Evolutionary conservation across 2,888 invertebrate species (phyloP).

Genomic region (Caenorhabditis drosophilae): DNA sequence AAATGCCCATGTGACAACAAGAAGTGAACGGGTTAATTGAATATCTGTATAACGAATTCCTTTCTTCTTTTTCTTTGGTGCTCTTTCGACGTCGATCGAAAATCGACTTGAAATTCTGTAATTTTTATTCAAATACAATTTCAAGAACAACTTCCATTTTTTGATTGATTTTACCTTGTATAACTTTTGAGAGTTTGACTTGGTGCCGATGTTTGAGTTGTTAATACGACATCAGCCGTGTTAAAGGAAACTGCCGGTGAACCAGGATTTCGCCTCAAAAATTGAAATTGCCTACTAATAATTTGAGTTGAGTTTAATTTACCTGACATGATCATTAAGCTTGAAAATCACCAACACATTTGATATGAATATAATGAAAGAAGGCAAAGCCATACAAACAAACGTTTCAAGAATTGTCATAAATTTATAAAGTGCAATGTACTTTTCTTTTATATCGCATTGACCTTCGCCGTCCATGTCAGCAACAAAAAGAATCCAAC

Average conservation of each 20-base stretch:
- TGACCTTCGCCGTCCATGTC: slow-evolving; percentile 47
- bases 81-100: slow-evolving; percentile 36
- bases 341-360: slow-evolving; percentile 63
- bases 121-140: neutral
- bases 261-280: slow-evolving; percentile 42
- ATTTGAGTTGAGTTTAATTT: slow-evolving; percentile 6
- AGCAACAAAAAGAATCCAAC: slow-evolving; percentile 64
- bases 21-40: slow-evolving; percentile 59
- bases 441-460: slow-evolving; percentile 60
- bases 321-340: slow-evolving; percentile 55
- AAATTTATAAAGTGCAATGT: slow-evolving; percentile 54
- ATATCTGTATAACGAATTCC: slow-evolving; percentile 61
- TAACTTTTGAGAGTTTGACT: slow-evolving; percentile 30
- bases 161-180: slow-evolving; percentile 7
- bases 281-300: neutral
- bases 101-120: slow-evolving; percentile 34
- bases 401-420: slow-evolving; percentile 55
- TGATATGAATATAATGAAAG: slow-evolving; percentile 57
- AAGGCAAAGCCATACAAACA: slow-evolving; percentile 60
- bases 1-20: slow-evolving; percentile 62
- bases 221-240: slow-evolving; percentile 50
- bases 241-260: slow-evolving; percentile 65
- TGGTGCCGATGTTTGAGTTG: slow-evolving; percentile 36
- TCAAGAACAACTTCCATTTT: neutral
- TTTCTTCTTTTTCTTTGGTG: slow-evolving; percentile 33